Evolutionary conservation across 1,140 invertebrate species (phyloP), one percentile per base, ranked within the genome.

Genomic region (Eriocheir sinensis): DNA sequence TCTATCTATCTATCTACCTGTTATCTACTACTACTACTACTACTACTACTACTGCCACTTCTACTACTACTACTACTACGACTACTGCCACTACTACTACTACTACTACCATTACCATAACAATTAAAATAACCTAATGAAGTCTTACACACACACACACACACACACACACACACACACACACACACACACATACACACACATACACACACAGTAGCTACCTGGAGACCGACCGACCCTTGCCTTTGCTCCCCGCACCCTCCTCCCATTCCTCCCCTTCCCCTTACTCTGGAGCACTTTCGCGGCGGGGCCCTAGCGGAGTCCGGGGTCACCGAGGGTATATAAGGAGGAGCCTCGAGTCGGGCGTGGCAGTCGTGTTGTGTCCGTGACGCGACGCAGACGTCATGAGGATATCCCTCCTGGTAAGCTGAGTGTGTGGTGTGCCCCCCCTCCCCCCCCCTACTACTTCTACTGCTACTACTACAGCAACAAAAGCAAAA

Each of bases 341-440:
- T 72, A 94, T 94, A 94, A 94, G 86, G 86, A 79, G 72, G 81
- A 9, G 3, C n/a, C 36, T 38, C 12, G 8, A 8, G 72, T 36
- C 53, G 79, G 93, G 93, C 38, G 93, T 94, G 88, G 93, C 93
- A 94, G 93, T 94, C 86, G 93, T 81, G 93, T 94, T 94, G 93
- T 94, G 93, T 79, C 38, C 93, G 86, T 94, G 86, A 89, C 86
- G 93, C 85, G 93, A 44, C 86, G 88, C 36, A 81, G 86, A 81
- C 93, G 34, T 44, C 93, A 94, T 94, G 93, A 90, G 93, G 89
- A 81, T 94, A 90, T 79, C 93, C 21, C 86, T 94, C 79, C 86
- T 94, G 93, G 93, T 94, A 94, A 94, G 93, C 86, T 34, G 12
- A 8, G 72, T n/a, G 8, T 92, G 27, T 81, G 60, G 60, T 72